Evolutionary conservation across 2,888 invertebrate species (phyloP).

Genomic region (Yponomeuta cagnagella): DNA sequence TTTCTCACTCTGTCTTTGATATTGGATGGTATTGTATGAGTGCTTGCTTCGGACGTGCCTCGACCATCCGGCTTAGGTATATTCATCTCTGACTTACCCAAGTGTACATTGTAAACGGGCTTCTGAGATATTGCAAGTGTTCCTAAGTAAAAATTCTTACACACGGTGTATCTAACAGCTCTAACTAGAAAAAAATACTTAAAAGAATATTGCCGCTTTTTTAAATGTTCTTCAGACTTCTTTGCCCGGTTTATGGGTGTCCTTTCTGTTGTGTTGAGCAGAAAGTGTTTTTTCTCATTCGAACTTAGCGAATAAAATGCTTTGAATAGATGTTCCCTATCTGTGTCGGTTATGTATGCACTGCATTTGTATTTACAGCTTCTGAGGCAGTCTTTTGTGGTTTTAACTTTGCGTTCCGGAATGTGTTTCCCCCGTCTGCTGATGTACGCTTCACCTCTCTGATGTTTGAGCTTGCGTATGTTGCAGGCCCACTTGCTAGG

Average conservation of each 20-base stretch:
- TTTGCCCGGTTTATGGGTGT: conserved; percentile 42
- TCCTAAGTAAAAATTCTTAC: conserved; percentile 66
- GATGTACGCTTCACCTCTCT: conserved; percentile 61
- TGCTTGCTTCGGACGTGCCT: conserved; percentile 51
- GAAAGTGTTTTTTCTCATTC: conserved; percentile 62
- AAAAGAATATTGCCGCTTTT: conserved; percentile 53
- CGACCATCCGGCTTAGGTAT: conserved; percentile 64
- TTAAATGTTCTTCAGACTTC: conserved; percentile 16
- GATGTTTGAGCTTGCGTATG: conserved; percentile 58
- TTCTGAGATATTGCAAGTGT: conserved; percentile 66
- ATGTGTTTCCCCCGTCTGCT: conserved; percentile 60
- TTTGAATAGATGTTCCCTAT: conserved; percentile 60
- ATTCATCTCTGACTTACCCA: conserved; percentile 59
- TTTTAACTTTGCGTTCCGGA: conserved; percentile 49
- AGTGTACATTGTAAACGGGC: conserved; percentile 65
- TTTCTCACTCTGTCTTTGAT: conserved; percentile 54
- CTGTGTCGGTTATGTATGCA: conserved; percentile 51
- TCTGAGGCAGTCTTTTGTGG: conserved; percentile 57
- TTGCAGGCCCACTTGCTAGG: conserved; percentile 64
- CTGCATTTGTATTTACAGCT: conserved; percentile 62
- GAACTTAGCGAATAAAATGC: conserved; percentile 60
- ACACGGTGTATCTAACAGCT: conserved; percentile 51
- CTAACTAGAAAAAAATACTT: conserved; percentile 61
- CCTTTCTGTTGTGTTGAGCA: conserved; percentile 62
- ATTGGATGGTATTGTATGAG: conserved; percentile 50